These are phyloP conservation scores for Rhinolophus sinicus DNA, from an alignment of 2,113 vertebrate species.

Conservation along the genomic window DNA sequence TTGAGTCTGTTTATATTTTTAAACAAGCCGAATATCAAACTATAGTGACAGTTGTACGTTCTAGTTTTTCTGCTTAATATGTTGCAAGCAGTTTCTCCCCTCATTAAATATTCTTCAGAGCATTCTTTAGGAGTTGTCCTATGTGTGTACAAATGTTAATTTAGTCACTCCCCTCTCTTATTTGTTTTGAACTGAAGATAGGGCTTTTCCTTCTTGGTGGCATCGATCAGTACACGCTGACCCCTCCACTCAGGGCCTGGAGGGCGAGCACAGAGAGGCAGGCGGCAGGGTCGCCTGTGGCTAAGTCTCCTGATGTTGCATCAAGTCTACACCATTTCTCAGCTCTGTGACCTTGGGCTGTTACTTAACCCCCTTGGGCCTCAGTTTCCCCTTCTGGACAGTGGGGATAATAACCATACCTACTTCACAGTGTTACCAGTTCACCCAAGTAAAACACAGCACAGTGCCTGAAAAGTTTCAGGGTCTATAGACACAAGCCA, in stretches of 20 bases:
- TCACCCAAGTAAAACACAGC: not conserved
- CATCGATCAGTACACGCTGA: not conserved
- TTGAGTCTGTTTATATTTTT: slow-evolving; percentile 52
- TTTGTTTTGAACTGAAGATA: not conserved
- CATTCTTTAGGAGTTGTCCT: not conserved
- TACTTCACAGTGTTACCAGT: not conserved
- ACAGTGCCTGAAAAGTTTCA: not conserved
- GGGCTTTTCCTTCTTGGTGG: not conserved
- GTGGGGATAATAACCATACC: not conserved
- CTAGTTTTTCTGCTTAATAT: not conserved
- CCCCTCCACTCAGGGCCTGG: not conserved
- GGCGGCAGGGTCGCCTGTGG: not conserved
- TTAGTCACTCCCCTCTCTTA: not conserved
- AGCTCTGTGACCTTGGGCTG: not conserved
- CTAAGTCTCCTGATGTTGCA: not conserved
- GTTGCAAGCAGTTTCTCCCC: not conserved
- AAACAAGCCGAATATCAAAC: not conserved
- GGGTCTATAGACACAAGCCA: not conserved
- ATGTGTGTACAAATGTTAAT: not conserved
- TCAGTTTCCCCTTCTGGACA: slow-evolving; percentile 39
- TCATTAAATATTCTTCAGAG: slow-evolving; percentile 36
- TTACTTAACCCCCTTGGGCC: not conserved
- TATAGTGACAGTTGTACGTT: slow-evolving; percentile 5
- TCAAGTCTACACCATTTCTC: not conserved
- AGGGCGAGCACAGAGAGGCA: not conserved